These are phyloP conservation scores for Eulemur rubriventer DNA, from an alignment of 2,797 vertebrate genomes.

Conservation along the genomic window DNA sequence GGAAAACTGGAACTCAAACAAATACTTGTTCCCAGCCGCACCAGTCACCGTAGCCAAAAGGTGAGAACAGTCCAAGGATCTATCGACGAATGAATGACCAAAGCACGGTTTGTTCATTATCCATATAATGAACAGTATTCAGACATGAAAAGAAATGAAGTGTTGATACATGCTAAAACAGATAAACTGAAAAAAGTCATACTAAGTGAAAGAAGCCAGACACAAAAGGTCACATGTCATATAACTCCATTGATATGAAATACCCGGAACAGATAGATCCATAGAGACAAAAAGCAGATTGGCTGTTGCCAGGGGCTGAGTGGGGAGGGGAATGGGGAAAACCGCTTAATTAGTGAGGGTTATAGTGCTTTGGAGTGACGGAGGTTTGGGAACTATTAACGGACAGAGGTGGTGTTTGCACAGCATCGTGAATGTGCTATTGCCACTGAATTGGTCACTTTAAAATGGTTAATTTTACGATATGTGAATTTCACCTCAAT, in stretches of 20 bases:
- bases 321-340: no score
- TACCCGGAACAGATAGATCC: background rate
- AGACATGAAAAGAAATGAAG: background rate
- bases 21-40: background rate
- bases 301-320: background rate
- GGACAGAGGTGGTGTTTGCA: background rate
- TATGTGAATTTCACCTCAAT: background rate
- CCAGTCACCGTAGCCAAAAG: background rate
- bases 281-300: background rate
- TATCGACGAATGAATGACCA: background rate
- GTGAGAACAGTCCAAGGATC: background rate
- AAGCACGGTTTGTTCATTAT: no score
- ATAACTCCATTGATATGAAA: background rate
- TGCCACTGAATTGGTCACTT: background rate
- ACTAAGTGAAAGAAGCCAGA: background rate
- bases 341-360: background rate
- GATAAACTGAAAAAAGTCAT: background rate
- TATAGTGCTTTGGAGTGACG: background rate
- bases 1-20: background rate
- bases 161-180: background rate
- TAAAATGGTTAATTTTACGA: background rate
- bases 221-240: background rate
- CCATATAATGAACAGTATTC: background rate
- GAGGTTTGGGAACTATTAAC: background rate
- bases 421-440: background rate